These are phyloP conservation scores for Tenualosa ilisha DNA, from an alignment of 2,797 vertebrate species.

Conservation along the genomic window DNA sequence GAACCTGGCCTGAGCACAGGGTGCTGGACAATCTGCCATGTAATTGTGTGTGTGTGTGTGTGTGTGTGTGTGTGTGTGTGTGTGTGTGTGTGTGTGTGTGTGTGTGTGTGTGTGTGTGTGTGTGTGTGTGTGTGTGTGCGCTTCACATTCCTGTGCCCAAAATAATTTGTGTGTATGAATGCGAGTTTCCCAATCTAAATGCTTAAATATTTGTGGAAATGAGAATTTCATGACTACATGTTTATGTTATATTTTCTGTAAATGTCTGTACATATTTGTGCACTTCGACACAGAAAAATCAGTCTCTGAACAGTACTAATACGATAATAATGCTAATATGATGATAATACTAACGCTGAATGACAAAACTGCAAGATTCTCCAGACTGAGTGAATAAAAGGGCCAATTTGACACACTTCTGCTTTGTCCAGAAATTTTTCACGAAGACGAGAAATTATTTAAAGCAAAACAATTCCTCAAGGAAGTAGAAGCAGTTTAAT, in stretches of 20 bases:
- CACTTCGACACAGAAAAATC: too few species aligned
- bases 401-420: not conserved
- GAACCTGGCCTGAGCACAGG: not conserved
- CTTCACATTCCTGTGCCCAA: not conserved
- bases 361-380: too few species aligned
- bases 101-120: not conserved
- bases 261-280: not conserved
- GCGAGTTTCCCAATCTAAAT: not conserved
- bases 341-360: too few species aligned
- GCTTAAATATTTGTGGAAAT: not conserved
- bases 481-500: too few species aligned
- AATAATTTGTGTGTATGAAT: not conserved
- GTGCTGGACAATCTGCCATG: conserved; percentile 2
- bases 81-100: not conserved
- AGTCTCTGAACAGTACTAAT: too few species aligned
- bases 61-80: not conserved
- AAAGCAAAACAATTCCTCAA: not conserved
- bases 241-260: not conserved
- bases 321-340: too few species aligned
- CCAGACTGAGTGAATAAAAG: too few species aligned
- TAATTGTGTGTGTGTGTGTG: not conserved
- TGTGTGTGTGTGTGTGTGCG: not conserved
- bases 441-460: not conserved
- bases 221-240: not conserved
- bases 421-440: not conserved